phyloP scores from a whole-genome alignment of 2,113 vertebrate species.

The Saccopteryx bilineata region DNA sequence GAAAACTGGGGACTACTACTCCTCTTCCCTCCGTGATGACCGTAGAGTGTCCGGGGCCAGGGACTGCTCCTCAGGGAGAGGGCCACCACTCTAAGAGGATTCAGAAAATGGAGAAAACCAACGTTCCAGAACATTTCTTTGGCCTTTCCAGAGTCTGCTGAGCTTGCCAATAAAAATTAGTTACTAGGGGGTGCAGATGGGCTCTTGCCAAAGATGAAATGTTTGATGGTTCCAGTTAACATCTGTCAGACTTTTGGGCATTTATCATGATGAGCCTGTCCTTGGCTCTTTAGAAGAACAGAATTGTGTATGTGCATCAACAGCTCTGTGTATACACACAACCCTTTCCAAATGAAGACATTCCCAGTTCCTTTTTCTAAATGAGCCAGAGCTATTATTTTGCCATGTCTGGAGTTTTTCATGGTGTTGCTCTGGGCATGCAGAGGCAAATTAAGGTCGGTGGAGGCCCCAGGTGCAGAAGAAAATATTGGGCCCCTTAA shows the following conservation, averaged over 20 bases:
- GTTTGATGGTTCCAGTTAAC: background rate
- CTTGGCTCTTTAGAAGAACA: constrained; percentile 39
- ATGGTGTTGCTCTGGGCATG: background rate
- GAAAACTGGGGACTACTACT: background rate
- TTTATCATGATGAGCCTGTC: background rate
- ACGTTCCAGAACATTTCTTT: constrained; percentile 68
- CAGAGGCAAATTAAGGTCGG: too few species aligned
- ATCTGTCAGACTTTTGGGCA: constrained; percentile 22
- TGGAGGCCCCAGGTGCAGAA: too few species aligned
- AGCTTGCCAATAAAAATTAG: constrained; percentile 64
- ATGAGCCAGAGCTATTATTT: constrained; percentile 31
- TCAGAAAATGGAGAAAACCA: constrained; percentile 6
- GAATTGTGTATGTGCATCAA: background rate
- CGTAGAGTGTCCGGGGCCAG: background rate
- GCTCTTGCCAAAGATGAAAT: constrained; percentile 52
- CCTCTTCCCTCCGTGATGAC: background rate
- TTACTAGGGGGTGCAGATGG: background rate
- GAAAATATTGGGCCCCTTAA: too few species aligned
- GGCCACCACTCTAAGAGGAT: background rate
- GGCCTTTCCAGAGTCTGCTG: constrained; percentile 45
- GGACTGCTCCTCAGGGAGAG: background rate
- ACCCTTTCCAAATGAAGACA: background rate
- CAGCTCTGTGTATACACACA: background rate
- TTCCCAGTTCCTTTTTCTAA: background rate
- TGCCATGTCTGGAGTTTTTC: constrained; percentile 47